Percentiles rank a stretch among this genome's conserved stretches.
Conservation (phyloP, 2,797 vertebrate genomes). For the Lagocephalus sceleratus region DNA sequence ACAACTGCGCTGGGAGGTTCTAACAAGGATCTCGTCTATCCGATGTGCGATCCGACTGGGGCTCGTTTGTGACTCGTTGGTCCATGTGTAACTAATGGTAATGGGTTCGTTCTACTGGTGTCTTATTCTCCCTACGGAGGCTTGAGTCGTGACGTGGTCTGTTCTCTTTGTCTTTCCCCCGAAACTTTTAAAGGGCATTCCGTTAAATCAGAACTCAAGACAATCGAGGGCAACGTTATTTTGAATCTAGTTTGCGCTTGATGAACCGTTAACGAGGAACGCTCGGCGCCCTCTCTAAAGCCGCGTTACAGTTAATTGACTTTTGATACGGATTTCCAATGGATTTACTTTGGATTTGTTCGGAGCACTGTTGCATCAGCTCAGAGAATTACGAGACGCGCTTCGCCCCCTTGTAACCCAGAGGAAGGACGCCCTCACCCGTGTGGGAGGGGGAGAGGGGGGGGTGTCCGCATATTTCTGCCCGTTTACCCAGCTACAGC, state of each 20-base stretch:
- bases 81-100: conserved; percentile 45
- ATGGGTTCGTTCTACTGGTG: conserved; percentile 50
- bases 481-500: conserved; percentile 33
- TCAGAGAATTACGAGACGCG: too few species aligned
- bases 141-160: conserved; percentile 32
- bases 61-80: conserved; percentile 37
- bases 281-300: too few species aligned
- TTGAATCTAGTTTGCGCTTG: too few species aligned
- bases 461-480: conserved; percentile 34
- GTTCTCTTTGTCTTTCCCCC: conserved; percentile 18
- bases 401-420: conserved; percentile 1
- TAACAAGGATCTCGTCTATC: conserved; percentile 9
- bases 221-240: conserved; percentile 19
- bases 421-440: conserved; percentile 20
- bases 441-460: conserved; percentile 31
- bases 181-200: background rate
- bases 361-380: too few species aligned
- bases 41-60: conserved; percentile 20
- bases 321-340: too few species aligned
- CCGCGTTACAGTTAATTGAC: too few species aligned
- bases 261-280: too few species aligned
- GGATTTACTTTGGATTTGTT: too few species aligned
- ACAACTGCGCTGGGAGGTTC: conserved; percentile 19
- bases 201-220: conserved; percentile 14
- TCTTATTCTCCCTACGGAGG: conserved; percentile 41